phyloP scores from a whole-genome alignment of 2,113 vertebrate genomes.

The Xiphorhynchus elegans region DNA sequence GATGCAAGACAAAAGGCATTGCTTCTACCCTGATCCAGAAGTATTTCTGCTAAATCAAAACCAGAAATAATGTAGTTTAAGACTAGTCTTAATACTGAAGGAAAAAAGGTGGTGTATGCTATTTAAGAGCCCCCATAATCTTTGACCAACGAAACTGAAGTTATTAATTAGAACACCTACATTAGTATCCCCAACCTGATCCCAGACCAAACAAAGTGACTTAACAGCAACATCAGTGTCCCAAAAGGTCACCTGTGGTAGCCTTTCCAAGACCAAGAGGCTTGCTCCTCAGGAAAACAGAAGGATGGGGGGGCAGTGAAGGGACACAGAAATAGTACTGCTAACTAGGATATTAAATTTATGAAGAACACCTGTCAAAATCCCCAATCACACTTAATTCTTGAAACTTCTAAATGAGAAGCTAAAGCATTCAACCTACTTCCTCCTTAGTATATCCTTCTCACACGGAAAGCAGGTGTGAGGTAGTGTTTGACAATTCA shows the following conservation, averaged over 20 bases:
- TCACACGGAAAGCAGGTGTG: not conserved
- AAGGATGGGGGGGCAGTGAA: fast-evolving
- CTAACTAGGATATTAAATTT: not conserved
- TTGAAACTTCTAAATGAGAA: not conserved
- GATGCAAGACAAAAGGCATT: not conserved
- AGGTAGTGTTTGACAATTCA: not conserved
- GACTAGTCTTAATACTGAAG: not conserved
- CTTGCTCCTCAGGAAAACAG: not conserved
- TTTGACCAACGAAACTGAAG: fast-evolving
- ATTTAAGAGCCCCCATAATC: not conserved
- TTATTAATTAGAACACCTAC: fast-evolving
- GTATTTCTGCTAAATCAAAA: not conserved
- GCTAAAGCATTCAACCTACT: not conserved
- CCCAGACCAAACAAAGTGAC: not conserved
- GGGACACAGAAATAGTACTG: fast-evolving
- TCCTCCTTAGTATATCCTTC: not conserved
- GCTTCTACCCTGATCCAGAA: fast-evolving
- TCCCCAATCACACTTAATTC: fast-evolving
- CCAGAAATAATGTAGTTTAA: not conserved
- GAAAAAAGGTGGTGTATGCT: fast-evolving
- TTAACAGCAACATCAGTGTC: not conserved
- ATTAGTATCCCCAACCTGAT: fast-evolving
- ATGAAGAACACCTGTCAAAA: not conserved
- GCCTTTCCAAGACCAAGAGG: not conserved
- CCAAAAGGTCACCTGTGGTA: not conserved